phyloP scores from a whole-genome alignment of 2,113 vertebrate species.

The Lepidothrix coronata region DNA sequence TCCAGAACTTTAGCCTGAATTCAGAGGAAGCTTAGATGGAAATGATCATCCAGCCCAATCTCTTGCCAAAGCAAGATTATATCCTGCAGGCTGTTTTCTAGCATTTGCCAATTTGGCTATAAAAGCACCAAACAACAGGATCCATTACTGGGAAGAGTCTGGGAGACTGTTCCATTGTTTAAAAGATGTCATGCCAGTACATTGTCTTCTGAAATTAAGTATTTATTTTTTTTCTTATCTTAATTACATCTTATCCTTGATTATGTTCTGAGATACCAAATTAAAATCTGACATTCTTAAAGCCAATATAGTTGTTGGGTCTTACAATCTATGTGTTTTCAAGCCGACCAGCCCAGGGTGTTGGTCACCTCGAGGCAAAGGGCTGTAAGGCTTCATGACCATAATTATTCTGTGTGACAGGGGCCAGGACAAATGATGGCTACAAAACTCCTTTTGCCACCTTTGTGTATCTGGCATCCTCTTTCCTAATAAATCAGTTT shows the following conservation, averaged over 20 bases:
- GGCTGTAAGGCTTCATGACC: background rate
- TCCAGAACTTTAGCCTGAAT: background rate
- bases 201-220: conserved; percentile 35
- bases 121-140: conserved; percentile 33
- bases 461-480: background rate
- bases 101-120: conserved; percentile 32
- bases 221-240: conserved; percentile 49
- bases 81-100: conserved; percentile 46
- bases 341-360: background rate
- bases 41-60: conserved; percentile 13
- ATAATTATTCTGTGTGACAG: background rate
- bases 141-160: conserved; percentile 36
- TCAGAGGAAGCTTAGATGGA: conserved; percentile 24
- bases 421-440: background rate
- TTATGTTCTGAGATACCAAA: conserved; percentile 8
- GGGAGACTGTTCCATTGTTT: conserved; percentile 52
- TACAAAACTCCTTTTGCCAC: background rate
- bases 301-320: background rate
- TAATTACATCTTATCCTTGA: conserved; percentile 10
- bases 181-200: background rate
- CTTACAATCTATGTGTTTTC: background rate
- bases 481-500: background rate
- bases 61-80: conserved; percentile 36
- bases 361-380: background rate
- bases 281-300: conserved; percentile 2